Conservation (phyloP, 2,113 vertebrate genomes). For the Datnioides undecimradiatus region DNA sequence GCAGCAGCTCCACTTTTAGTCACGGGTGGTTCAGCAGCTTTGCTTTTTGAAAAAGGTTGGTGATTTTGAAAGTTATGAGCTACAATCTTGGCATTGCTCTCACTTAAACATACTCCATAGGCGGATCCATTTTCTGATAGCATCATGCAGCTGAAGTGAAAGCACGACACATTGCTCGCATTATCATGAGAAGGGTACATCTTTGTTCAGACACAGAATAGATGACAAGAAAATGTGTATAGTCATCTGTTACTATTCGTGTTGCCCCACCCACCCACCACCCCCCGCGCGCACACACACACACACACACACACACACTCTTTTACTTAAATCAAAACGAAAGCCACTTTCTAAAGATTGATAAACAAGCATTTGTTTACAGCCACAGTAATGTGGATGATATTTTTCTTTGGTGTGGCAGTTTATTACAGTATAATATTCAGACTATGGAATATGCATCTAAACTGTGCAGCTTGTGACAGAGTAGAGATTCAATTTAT, state of each 20-base stretch:
- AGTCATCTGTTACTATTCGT: slow-evolving; percentile 47
- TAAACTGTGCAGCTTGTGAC: slow-evolving; percentile 29
- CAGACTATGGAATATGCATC: slow-evolving; percentile 30
- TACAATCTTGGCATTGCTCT: slow-evolving; percentile 70
- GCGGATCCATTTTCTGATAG: slow-evolving; percentile 74
- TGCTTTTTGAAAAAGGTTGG: slow-evolving; percentile 64
- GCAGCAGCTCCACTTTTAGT: slow-evolving; percentile 73
- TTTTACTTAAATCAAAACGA: slow-evolving; percentile 36
- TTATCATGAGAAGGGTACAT: slow-evolving; percentile 59
- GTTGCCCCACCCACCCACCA: too few relatives aligned
- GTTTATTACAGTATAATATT: slow-evolving; percentile 1
- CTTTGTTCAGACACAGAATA: slow-evolving; percentile 38
- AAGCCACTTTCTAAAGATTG: slow-evolving; percentile 12
- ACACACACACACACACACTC: too few relatives aligned
- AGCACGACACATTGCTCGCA: slow-evolving; percentile 51
- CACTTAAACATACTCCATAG: slow-evolving; percentile 64
- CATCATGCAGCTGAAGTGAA: slow-evolving; percentile 65
- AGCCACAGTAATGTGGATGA: slow-evolving; percentile 1
- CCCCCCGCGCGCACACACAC: too few relatives aligned
- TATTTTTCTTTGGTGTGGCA: slow-evolving; percentile 33
- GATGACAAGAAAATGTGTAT: slow-evolving; percentile 51
- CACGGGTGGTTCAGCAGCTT: slow-evolving; percentile 74
- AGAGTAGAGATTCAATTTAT: slow-evolving; percentile 25
- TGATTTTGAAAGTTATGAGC: slow-evolving; percentile 75
- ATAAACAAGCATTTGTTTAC: slow-evolving; percentile 44